Percentiles rank a stretch among this genome's conserved stretches.
Conservation (phyloP, 2,888 invertebrate species). For the Charanyca ferruginea region DNA sequence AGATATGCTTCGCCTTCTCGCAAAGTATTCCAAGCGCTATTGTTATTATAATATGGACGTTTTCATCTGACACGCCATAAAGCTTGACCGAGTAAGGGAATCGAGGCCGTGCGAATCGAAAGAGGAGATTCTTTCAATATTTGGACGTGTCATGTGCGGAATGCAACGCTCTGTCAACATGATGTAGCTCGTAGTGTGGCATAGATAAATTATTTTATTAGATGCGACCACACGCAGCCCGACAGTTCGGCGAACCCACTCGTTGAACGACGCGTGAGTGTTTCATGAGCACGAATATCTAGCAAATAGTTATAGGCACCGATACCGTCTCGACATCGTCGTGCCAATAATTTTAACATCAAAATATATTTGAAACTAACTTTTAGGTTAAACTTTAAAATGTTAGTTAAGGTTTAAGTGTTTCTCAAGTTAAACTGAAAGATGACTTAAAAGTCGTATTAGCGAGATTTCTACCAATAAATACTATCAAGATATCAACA, state of each 20-base stretch:
- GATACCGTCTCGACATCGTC: neutral
- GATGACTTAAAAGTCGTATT: no score
- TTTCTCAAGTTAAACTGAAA: no score
- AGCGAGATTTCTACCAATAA: no score
- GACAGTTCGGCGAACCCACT: conserved; percentile 67
- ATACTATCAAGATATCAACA: no score
- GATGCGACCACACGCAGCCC: conserved; percentile 67
- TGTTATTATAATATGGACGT: conserved; percentile 64
- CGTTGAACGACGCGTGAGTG: conserved; percentile 43
- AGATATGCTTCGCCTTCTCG: conserved; percentile 24
- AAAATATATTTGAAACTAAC: neutral
- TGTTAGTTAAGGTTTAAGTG: no score
- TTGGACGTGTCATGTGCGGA: conserved; percentile 46
- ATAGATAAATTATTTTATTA: conserved; percentile 60
- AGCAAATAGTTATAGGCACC: conserved; percentile 10
- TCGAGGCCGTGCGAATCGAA: conserved; percentile 61
- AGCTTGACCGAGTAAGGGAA: conserved; percentile 63
- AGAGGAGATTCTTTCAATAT: conserved; percentile 58
- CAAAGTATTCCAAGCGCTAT: conserved; percentile 31
- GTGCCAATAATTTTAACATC: no score
- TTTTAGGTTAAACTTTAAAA: no score
- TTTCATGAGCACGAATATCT: conserved; percentile 31
- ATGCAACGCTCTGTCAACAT: conserved; percentile 45
- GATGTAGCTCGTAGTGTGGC: conserved; percentile 30
- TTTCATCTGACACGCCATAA: conserved; percentile 61